Base-by-base conservation (phyloP, 2,113 vertebrate species). In the Rhadina sibilatrix region DNA sequence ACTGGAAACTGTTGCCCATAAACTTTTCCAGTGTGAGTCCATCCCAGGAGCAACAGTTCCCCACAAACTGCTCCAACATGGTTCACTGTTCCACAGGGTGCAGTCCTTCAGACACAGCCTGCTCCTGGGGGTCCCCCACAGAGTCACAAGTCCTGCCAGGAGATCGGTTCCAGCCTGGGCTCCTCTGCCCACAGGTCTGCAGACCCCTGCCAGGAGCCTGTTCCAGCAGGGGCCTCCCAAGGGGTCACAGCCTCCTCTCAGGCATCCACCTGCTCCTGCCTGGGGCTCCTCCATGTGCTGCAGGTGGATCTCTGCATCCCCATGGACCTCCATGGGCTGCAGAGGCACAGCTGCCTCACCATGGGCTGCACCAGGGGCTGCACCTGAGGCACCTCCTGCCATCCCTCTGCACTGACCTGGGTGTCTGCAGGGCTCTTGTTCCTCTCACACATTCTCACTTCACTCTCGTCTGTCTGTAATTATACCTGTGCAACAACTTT, bases 61-160 rank as follows among this genome's bases (percentile, higher is more conserved):
- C 9, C 19, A n/a, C 9, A 9, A 75, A 23, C 35, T 85, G 24
- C 35, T 49, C 5, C 28, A 46, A 1, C 0, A 0, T 28, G 40
- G 23, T 1, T 28, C 17, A 5, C 27, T 63, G 14, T n/a, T 38
- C 49, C 7, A 9, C 9, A 14, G 40, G 49, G 23, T 46, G 17
- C 19, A 19, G 15, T 38, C n/a, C 30, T 24, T 30, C 28, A 24
- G n/a, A 19, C n/a, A 46, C 23, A 54, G 40, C 28, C 28, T 38
- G 49, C 33, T 84, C 14, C 68, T 7, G 8, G 28, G 56, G 5
- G 6, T 38, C n/a, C 17, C 7, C 22, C 11, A 27, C 9, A 53
- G 49, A 47, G 14, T 64, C 23, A 47, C 40, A 64, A 28, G 18
- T 28, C 33, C 56, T 46, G 23, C 38, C 47, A 22, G 38, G 47